phyloP scores from a whole-genome alignment of 2,888 invertebrate species.

The Clivina fossor region DNA sequence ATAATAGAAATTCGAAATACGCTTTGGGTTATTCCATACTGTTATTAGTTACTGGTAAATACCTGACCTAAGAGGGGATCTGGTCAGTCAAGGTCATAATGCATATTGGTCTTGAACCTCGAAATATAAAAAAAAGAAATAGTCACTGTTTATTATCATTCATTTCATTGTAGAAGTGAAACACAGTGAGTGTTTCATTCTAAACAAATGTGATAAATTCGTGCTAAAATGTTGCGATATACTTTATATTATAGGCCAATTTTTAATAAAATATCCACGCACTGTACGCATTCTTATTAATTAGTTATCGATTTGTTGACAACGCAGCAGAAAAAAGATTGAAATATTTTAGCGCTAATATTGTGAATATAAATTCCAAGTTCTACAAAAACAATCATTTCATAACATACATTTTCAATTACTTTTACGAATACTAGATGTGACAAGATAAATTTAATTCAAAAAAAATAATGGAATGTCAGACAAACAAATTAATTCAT shows the following conservation, averaged over 20 bases:
- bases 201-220: slow-evolving; percentile 7
- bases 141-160: slow-evolving; percentile 14
- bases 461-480: no score
- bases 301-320: slow-evolving; percentile 21
- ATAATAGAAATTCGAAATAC: slow-evolving; percentile 15
- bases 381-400: slow-evolving; percentile 9
- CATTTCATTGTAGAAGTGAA: neutral
- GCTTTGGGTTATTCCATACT: slow-evolving; percentile 26
- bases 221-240: slow-evolving; percentile 14
- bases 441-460: no score
- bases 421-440: no score
- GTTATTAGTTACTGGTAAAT: slow-evolving; percentile 28
- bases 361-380: neutral
- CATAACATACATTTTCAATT: neutral
- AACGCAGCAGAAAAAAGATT: slow-evolving; percentile 14
- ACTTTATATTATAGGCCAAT: slow-evolving; percentile 16
- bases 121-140: slow-evolving; percentile 27
- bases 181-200: neutral
- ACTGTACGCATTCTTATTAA: slow-evolving; percentile 18
- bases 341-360: slow-evolving; percentile 17
- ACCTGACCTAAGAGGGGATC: slow-evolving; percentile 26
- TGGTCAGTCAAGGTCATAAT: slow-evolving; percentile 24
- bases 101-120: slow-evolving; percentile 30
- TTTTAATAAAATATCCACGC: slow-evolving; percentile 5
- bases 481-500: no score